phyloP scores from a whole-genome alignment of 2,797 vertebrate species.

The Eleutherodactylus coqui region DNA sequence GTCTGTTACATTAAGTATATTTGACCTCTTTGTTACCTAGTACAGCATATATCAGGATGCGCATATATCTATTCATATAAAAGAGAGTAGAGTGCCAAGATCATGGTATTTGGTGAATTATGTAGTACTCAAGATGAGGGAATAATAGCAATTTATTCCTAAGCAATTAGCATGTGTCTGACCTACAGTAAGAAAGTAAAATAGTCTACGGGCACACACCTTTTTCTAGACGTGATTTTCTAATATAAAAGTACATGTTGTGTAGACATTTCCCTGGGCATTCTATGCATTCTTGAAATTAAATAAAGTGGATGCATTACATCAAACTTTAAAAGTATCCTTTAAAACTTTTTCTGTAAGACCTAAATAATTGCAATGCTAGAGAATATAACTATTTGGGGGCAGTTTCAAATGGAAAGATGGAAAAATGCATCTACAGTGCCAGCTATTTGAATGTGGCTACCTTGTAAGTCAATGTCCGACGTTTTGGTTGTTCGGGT shows the following conservation, averaged over 20 bases:
- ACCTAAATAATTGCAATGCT: neutral
- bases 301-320: slow-evolving; percentile 23
- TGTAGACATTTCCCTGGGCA: slow-evolving; percentile 21
- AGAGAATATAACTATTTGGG: neutral
- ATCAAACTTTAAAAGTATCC: slow-evolving; percentile 20
- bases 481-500: too few species aligned
- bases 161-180: slow-evolving; percentile 41
- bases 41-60: slow-evolving; percentile 24
- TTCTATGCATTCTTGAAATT: slow-evolving; percentile 25
- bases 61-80: slow-evolving; percentile 35
- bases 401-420: too few species aligned
- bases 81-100: slow-evolving; percentile 33
- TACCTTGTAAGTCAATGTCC: too few species aligned
- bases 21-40: slow-evolving; percentile 32
- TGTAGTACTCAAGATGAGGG: slow-evolving; percentile 21
- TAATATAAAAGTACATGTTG: slow-evolving; percentile 6
- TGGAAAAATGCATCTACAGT: too few species aligned
- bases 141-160: slow-evolving; percentile 45
- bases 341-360: neutral
- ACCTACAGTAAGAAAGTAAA: slow-evolving; percentile 25
- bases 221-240: slow-evolving; percentile 2
- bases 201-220: slow-evolving; percentile 13
- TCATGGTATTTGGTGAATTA: slow-evolving; percentile 22
- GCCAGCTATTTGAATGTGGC: too few species aligned
- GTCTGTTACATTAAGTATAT: slow-evolving; percentile 34